Percentiles rank a stretch among this genome's conserved stretches.
Evolutionary conservation across 2,113 vertebrate species (phyloP).

Genomic region (Alces alces): DNA sequence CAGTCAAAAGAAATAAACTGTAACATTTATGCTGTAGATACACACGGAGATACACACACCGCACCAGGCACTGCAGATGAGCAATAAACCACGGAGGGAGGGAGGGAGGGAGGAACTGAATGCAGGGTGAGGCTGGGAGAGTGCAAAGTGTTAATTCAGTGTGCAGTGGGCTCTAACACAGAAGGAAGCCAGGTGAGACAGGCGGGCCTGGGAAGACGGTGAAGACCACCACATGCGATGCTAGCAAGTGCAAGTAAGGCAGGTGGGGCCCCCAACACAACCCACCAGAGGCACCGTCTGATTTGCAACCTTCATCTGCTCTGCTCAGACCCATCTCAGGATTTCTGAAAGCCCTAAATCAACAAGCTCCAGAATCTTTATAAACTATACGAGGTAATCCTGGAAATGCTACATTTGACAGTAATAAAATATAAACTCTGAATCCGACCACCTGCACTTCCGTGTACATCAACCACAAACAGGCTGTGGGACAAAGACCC

Average conservation of each 20-base stretch:
- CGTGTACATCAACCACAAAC: background rate
- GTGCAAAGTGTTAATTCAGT: background rate
- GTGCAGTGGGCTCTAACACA: fast-evolving
- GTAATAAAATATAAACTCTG: background rate
- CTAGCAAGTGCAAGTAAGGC: fast-evolving
- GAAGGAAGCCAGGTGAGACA: background rate
- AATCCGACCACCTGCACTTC: background rate
- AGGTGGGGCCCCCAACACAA: background rate
- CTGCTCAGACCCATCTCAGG: background rate
- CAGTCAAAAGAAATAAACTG: background rate
- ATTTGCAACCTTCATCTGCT: background rate
- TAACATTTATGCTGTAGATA: background rate
- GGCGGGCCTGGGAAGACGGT: fast-evolving
- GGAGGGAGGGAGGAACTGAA: fast-evolving
- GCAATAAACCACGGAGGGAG: background rate
- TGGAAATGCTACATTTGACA: background rate
- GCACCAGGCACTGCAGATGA: fast-evolving
- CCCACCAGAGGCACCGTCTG: fast-evolving
- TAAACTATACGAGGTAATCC: background rate
- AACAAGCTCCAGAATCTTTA: background rate
- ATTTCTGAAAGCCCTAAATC: background rate
- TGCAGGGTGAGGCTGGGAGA: background rate
- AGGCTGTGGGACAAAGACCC: background rate
- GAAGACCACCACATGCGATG: fast-evolving
- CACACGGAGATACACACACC: too few relatives aligned